These are phyloP conservation scores for Rhynchonycteris naso DNA, from an alignment of 2,797 vertebrate genomes.

Conservation along the genomic window DNA sequence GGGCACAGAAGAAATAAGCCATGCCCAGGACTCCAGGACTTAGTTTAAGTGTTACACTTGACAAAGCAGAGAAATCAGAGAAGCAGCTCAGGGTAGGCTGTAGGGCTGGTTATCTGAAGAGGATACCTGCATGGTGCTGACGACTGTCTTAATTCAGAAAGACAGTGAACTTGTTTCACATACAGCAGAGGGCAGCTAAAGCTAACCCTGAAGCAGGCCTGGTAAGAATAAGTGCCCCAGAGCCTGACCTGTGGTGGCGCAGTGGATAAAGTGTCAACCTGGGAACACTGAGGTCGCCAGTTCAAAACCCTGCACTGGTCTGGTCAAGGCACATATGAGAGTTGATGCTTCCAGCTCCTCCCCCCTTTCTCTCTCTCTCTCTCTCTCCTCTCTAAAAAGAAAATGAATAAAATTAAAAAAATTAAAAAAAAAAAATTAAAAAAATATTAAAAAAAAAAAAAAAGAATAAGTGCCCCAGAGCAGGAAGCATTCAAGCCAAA, in stretches of 20 bases:
- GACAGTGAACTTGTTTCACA: not conserved
- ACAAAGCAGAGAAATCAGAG: constrained; percentile 36
- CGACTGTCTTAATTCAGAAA: not conserved
- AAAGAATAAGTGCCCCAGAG: not conserved
- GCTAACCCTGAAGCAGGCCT: not conserved
- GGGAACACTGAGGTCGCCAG: too few relatives aligned
- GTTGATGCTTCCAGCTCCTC: too few relatives aligned
- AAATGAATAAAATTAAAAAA: too few relatives aligned
- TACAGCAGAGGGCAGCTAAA: not conserved
- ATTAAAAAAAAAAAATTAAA: too few relatives aligned
- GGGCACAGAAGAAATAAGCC: not conserved
- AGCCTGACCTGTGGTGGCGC: too few relatives aligned
- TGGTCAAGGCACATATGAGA: too few relatives aligned
- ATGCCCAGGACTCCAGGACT: not conserved
- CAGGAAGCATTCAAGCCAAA: not conserved
- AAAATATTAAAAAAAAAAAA: too few relatives aligned
- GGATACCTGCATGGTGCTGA: not conserved
- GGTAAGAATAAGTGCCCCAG: not conserved
- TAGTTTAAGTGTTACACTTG: not conserved
- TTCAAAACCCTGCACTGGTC: too few relatives aligned
- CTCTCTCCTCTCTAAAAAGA: too few relatives aligned
- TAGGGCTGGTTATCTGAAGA: not conserved
- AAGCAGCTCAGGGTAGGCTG: not conserved
- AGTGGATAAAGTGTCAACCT: too few relatives aligned
- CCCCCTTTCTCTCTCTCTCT: too few relatives aligned